phyloP scores from a whole-genome alignment of 2,888 invertebrate genomes.

The Acanthococcus lagerstroemiae region DNA sequence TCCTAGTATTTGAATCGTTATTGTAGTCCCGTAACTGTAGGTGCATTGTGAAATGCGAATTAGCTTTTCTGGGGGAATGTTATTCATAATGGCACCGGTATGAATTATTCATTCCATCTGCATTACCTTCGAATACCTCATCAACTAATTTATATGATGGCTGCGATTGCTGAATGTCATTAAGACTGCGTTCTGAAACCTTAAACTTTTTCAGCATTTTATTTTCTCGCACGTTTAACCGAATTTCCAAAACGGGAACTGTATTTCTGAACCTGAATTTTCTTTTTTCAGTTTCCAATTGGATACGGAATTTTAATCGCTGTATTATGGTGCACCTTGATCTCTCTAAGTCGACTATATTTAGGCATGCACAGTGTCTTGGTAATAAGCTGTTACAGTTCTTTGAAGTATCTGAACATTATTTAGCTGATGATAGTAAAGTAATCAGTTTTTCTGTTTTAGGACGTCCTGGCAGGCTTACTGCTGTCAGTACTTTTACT shows the following conservation, averaged over 20 bases:
- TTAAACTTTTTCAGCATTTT: background rate
- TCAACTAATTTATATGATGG: too few species aligned
- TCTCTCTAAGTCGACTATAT: constrained; percentile 77
- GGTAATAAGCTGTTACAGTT: constrained; percentile 47
- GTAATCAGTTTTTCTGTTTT: constrained; percentile 40
- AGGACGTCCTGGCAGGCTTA: constrained; percentile 77
- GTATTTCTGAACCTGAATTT: too few species aligned
- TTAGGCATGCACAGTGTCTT: constrained; percentile 88
- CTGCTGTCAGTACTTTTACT: constrained; percentile 57
- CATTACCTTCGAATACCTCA: too few species aligned
- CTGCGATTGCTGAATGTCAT: too few species aligned
- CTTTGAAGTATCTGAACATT: background rate
- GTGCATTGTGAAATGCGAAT: too few species aligned
- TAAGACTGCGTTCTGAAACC: too few species aligned
- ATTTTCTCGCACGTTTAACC: constrained; percentile 23
- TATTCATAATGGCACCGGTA: too few species aligned
- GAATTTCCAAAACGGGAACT: too few species aligned
- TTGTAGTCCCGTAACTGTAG: too few species aligned
- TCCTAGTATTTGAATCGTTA: too few species aligned
- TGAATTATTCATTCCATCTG: too few species aligned
- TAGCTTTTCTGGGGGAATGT: too few species aligned
- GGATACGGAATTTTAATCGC: constrained; percentile 43
- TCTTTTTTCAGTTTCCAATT: constrained; percentile 44
- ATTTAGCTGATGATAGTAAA: background rate
- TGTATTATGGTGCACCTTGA: constrained; percentile 54